These are phyloP conservation scores for Pristionchus mayeri DNA, from an alignment of 2,888 invertebrate species.

Conservation along the genomic window DNA sequence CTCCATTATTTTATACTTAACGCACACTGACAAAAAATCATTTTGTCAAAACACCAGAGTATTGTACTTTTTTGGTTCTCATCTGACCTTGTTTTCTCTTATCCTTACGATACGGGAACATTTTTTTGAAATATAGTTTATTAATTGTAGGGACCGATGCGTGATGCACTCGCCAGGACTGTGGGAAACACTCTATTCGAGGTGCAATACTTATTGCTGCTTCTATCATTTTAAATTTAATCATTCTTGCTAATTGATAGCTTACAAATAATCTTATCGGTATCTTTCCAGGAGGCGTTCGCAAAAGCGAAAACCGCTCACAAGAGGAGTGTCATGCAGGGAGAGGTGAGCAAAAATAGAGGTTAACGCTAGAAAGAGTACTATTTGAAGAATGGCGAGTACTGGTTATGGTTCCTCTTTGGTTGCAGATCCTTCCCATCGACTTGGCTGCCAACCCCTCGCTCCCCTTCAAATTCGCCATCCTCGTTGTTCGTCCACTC, in stretches of 20 bases:
- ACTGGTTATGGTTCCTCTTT: neutral
- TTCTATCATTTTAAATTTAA: neutral
- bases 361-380: too few species aligned
- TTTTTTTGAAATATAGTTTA: neutral
- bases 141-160: slow-evolving; percentile 19
- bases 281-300: neutral
- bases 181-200: neutral
- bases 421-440: neutral
- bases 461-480: neutral
- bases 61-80: neutral
- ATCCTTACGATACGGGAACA: neutral
- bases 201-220: neutral
- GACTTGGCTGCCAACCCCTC: neutral
- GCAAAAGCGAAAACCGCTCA: slow-evolving; percentile 1
- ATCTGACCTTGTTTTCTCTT: neutral
- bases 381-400: too few species aligned
- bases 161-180: neutral
- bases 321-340: slow-evolving; percentile 27
- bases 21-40: too few species aligned
- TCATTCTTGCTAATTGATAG: too few species aligned
- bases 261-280: neutral
- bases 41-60: too few species aligned
- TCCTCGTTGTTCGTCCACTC: neutral
- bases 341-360: neutral
- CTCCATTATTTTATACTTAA: too few species aligned